These are phyloP conservation scores for Trissolcus brochymenae DNA, from an alignment of 2,888 invertebrate genomes.

Conservation along the genomic window DNA sequence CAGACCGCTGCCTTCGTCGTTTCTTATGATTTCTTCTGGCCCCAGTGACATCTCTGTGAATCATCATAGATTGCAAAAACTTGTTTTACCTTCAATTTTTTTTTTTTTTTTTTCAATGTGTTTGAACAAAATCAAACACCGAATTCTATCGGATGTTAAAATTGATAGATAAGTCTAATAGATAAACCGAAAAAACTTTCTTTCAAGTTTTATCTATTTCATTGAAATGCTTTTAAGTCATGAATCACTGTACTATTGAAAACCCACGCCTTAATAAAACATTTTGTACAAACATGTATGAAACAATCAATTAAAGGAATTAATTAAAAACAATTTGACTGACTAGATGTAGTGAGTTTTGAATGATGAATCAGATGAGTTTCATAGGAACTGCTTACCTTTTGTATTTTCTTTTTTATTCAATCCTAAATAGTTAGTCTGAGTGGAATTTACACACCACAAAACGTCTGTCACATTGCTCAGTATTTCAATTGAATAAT, in stretches of 20 bases:
- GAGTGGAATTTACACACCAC: slow-evolving; percentile 8
- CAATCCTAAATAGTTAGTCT: background rate
- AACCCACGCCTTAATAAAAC: background rate
- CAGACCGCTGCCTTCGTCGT: slow-evolving; percentile 69
- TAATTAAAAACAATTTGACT: too few relatives aligned
- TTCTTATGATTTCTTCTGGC: slow-evolving; percentile 69
- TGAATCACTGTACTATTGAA: background rate
- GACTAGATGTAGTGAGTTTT: background rate
- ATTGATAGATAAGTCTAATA: background rate
- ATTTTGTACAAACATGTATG: background rate
- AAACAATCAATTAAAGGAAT: background rate
- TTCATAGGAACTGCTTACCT: slow-evolving; percentile 11
- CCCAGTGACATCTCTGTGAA: slow-evolving; percentile 66
- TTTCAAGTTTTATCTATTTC: too few relatives aligned
- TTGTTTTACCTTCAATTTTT: too few relatives aligned
- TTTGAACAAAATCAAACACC: background rate
- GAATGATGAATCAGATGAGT: background rate
- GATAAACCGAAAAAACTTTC: too few relatives aligned
- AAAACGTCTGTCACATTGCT: slow-evolving; percentile 17
- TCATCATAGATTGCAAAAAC: background rate
- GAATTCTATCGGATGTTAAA: background rate
- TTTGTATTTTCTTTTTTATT: slow-evolving; percentile 4
- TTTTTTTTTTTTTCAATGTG: background rate
- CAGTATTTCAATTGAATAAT: slow-evolving; percentile 12
- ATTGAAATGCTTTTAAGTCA: background rate